Evolutionary conservation across 2,888 invertebrate species (phyloP), one percentile per base, ranked within the genome.

Genomic region (Elmis aenea): DNA sequence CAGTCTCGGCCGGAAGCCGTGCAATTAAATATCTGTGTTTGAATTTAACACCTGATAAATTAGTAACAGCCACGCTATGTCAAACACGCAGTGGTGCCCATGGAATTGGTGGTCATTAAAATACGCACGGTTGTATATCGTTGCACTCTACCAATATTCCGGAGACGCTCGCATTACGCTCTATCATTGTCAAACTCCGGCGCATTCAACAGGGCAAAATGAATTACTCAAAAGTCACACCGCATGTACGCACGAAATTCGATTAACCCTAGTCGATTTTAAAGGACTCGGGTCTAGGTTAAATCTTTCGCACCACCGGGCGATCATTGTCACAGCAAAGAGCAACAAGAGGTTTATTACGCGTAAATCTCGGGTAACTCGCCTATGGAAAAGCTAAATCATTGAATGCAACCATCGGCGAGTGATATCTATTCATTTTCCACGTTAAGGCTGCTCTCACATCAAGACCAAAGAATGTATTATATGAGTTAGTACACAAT

Each of bases 11-110:
- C 58, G 59, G 58, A 60, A 62, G 51, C 51, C 50, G 52, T 49
- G 51, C 58, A 62, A 62, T 61, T 61, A 62, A 58, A 54, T 58
- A 54, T 61, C 53, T 50, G 45, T 34, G 48, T 55, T 54, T 52
- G 57, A 59, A 58, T 55, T 55, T 41, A 55, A 57, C 63, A 64
- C 64, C 63, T 64, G 63, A 62, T 60, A 56, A 62, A 61, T 61
- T 59, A 54, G 51, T 50, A 50, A 49, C 53, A 43, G 48, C 50
- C 49, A 52, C 47, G 51, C 49, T 34, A 55, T 43, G 53, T 51
- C 52, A 50, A 48, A 41, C 42, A 43, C 50, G 41, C 48, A 52
- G 45, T 44, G 46, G 52, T 50, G 45, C 46, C 45, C 45, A 46
- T 42, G 40, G 33, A 49, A 57, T 56, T 51, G 46, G 39, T 39